Base-by-base conservation (phyloP, 1,140 invertebrate species). In the Anoplolepis gracilipes region DNA sequence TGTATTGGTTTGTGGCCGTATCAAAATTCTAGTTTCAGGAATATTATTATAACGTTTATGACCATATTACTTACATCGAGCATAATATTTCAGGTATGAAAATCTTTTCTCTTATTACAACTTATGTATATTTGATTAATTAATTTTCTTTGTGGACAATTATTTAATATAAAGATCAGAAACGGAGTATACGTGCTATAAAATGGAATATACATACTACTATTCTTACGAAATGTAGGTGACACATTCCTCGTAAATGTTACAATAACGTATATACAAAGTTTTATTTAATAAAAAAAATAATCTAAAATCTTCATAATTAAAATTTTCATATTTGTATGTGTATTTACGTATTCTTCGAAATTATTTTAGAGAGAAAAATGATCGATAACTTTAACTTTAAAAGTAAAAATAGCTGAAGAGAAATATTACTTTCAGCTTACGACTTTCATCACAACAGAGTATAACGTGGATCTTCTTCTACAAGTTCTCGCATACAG, bases 1-100 rank as follows among this genome's bases (percentile, higher is more conserved):
- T 25, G 19, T 28, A 1, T 85, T 13, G 84, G 84, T 19, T 16
- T 81, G 13, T 85, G 84, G 84, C 84, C 84, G 13, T 85, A 79
- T 64, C 79, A 82, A 30, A 73, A n/a, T 5, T 46, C 36, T 36
- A 7, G 11, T 57, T 61, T 57, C 25, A 73, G 39, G 3, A 8
- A 19, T 30, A 25, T 75, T 42, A 1, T 72, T 33, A 11, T 70
- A 42, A 28, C 5, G 33, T 19, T 75, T 6, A 42, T 42, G 11
- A 42, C 36, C 0, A 2, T 61, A 42, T 6, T 25, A 25, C 79
- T 82, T 25, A 1, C 2, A 5, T 57, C 49, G 16, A 7, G 79
- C 19, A 19, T 61, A 22, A 2, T 75, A 59, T 2, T 42, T 22
- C 79, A 82, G 69, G 79, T 82, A 82, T 42, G 19, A 30, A 19